phyloP scores from a whole-genome alignment of 35 echinoderm and acorn worm species.

The Heliocidaris erythrogramma region DNA sequence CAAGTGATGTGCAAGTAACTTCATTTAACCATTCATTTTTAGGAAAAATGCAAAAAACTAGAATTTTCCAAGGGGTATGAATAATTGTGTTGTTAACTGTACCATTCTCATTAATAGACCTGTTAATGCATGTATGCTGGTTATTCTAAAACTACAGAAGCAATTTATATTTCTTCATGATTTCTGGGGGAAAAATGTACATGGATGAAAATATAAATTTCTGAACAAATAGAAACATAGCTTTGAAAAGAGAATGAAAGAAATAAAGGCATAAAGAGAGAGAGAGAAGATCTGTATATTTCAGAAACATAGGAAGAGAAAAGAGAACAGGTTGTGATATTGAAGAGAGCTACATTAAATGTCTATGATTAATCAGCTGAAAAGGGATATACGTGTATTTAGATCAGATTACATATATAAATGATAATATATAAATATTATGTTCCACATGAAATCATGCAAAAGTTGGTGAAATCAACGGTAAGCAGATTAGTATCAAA shows the following conservation, averaged over 20 bases:
- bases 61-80: too few species aligned
- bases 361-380: background rate
- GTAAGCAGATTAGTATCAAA: background rate
- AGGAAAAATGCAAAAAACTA: too few species aligned
- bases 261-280: background rate
- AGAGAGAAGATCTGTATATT: background rate
- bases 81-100: too few species aligned
- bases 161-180: too few species aligned
- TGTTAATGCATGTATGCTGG: too few species aligned
- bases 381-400: background rate
- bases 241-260: background rate
- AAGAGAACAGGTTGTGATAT: background rate
- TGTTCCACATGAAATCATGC: background rate
- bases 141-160: too few species aligned
- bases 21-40: too few species aligned
- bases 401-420: background rate
- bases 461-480: background rate
- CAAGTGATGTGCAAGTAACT: too few species aligned
- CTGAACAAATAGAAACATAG: too few species aligned
- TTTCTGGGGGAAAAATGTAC: too few species aligned
- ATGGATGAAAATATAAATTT: too few species aligned
- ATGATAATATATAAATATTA: background rate
- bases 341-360: background rate
- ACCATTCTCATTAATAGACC: too few species aligned
- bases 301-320: background rate